phyloP scores from a whole-genome alignment of 2,888 invertebrate species.

The Seira ritae region DNA sequence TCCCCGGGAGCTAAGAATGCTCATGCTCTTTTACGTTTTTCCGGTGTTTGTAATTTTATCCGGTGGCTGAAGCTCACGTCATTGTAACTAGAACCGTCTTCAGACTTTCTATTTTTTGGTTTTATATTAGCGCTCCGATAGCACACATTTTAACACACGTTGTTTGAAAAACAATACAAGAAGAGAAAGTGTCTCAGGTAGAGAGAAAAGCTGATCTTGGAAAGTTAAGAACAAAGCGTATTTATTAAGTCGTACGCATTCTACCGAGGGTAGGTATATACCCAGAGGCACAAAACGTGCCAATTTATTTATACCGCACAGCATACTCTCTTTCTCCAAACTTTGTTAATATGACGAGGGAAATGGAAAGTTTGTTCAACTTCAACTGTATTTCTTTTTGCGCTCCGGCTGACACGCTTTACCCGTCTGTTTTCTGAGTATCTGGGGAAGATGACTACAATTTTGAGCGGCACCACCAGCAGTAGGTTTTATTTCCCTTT shows the following conservation, averaged over 20 bases:
- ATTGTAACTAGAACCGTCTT: no score
- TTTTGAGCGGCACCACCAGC: neutral
- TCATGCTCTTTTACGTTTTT: neutral
- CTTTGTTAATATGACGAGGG: slow-evolving; percentile 21
- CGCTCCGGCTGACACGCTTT: slow-evolving; percentile 14
- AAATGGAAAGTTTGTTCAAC: slow-evolving; percentile 14
- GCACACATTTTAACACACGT: no score
- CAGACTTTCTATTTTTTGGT: no score
- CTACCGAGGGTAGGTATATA: neutral
- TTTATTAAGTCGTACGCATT: neutral
- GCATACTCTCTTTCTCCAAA: neutral
- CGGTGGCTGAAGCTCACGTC: no score
- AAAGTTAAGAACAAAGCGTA: neutral
- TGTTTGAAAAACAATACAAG: no score
- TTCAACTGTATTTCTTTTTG: slow-evolving; percentile 2
- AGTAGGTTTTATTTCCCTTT: neutral
- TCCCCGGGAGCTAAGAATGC: neutral
- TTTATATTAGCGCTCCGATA: no score
- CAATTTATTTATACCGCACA: slow-evolving; percentile 17
- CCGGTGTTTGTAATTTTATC: neutral
- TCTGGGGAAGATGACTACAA: no score
- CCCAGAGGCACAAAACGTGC: slow-evolving; percentile 21
- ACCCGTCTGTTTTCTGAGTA: neutral
- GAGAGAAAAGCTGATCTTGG: no score
- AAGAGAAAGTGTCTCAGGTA: no score